Evolutionary conservation across 1,140 invertebrate species (phyloP), one percentile per base, ranked within the genome.

Genomic region (Pseudomyrmex concolor): DNA sequence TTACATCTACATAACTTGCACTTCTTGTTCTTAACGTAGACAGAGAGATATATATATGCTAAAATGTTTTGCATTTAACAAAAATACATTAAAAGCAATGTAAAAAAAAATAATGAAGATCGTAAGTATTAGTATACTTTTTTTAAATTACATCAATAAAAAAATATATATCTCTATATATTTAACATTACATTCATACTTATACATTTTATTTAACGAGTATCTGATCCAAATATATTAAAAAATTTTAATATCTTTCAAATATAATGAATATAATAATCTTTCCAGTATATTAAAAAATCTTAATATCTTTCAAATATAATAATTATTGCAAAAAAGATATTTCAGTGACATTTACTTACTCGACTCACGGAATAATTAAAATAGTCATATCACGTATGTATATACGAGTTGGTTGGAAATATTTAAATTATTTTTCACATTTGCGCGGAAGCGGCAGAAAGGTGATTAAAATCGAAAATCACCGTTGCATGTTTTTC

Each of bases 381-480:
- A 60, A 60, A 80, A 78, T 9, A 55, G 12, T 45, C 9, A 17
- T 78, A 45, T 70, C 19, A 34, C 4, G 66, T n/a, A 70, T 12
- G 34, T 34, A 34, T 34, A 34, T 34, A 34, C 34, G 55, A 70
- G 19, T 59, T 70, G n/a, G 43, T 60, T 59, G 22, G 68, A 68
- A 80, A 80, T 34, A 60, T 71, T 50, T 19, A 80, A 80, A 70
- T 71, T 60, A 80, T 48, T 70, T 80, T 55, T 78, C 12, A 71
- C 43, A 59, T 59, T 78, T 68, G 48, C 19, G 25, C 50, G 70
- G 13, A 57, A 12, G 43, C 12, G 57, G 66, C 54, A 59, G 34
- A 60, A 59, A 70, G 68, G 66, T 71, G 66, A 80, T 71, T 80
- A 80, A 80, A 78, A 80, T 50, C 8, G 48, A 83, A 83, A 83